Percentiles rank a stretch among this genome's conserved stretches.
Conservation (phyloP, 30 jellyfish, hydroid and myxozoan species). For the Clytia hemisphaerica region DNA sequence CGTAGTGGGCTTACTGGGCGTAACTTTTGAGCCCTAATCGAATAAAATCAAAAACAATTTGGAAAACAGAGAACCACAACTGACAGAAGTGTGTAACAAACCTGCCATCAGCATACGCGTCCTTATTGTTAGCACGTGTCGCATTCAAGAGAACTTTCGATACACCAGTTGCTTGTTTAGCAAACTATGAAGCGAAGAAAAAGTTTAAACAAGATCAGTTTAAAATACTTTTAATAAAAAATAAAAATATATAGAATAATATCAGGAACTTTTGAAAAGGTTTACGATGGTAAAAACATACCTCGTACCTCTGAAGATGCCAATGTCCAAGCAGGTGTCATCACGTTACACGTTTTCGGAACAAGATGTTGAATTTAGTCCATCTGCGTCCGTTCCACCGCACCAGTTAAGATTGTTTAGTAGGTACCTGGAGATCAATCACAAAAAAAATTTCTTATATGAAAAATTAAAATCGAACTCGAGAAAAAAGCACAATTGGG, state of each 20-base stretch:
- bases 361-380: conserved; percentile 13
- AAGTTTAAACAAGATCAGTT: background rate
- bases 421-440: conserved; percentile 11
- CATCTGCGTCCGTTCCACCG: conserved; percentile 20
- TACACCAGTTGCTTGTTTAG: conserved; percentile 16
- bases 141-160: conserved; percentile 20
- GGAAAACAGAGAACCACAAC: too few species aligned
- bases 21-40: too few species aligned
- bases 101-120: conserved; percentile 21
- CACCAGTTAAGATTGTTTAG: conserved; percentile 13
- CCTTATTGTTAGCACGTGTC: background rate
- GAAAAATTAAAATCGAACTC: too few species aligned
- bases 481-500: too few species aligned
- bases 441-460: too few species aligned
- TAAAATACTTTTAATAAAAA: background rate
- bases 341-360: conserved; percentile 1
- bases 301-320: conserved; percentile 37
- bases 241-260: too few species aligned
- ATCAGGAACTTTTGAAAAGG: too few species aligned
- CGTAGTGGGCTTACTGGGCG: too few species aligned
- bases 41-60: too few species aligned
- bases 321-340: conserved; percentile 26
- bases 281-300: too few species aligned
- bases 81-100: too few species aligned
- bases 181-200: background rate